Evolutionary conservation across 2,888 invertebrate genomes (phyloP), one percentile per base, ranked within the genome.

Genomic region (Heliconius cydno): DNA sequence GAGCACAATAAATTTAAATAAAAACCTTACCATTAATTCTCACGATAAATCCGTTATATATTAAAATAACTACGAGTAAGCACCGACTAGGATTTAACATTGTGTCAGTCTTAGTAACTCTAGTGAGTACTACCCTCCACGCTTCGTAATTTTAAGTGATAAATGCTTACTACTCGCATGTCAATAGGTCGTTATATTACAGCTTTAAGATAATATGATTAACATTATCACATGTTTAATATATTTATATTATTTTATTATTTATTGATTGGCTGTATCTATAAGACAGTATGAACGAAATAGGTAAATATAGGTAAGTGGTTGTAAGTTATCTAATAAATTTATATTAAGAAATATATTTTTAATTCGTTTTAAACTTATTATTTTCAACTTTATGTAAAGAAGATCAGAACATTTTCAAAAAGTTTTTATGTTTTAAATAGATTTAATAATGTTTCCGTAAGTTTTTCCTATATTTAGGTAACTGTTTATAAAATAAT

Each of bases 91-190:
- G 57, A 63, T 28, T 73, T 57, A 66, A 57, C 83, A 84, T 86
- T 85, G 86, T 81, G 82, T 82, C 80, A 63, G 79, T 52, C 73
- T 81, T 73, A 66, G 3, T 68, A 46, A 75, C 28, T 57, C 15
- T 70, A 68, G 60, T 57, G 46, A 22, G 65, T 38, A n/a, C 83
- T 83, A 83, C 83, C 83, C 83, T 82, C 82, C 19, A 46, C n/a
- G 15, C 71, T 79, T 41, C 34, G 73, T 60, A 77, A 79, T 70
- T 19, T 41, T 72, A 68, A 78, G 46, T 77, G 74, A 80, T 77
- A 82, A 77, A 52, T 67, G 63, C 66, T 80, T 60, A 77, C 75
- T 76, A 30, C 74, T 71, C 78, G 70, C 25, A 73, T 73, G 78
- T 82, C 80, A 83, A 78, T 52, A 81, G 75, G 82, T 81, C 79